Conservation (phyloP, 2,113 vertebrate species). For the Dasypus novemcinctus region DNA sequence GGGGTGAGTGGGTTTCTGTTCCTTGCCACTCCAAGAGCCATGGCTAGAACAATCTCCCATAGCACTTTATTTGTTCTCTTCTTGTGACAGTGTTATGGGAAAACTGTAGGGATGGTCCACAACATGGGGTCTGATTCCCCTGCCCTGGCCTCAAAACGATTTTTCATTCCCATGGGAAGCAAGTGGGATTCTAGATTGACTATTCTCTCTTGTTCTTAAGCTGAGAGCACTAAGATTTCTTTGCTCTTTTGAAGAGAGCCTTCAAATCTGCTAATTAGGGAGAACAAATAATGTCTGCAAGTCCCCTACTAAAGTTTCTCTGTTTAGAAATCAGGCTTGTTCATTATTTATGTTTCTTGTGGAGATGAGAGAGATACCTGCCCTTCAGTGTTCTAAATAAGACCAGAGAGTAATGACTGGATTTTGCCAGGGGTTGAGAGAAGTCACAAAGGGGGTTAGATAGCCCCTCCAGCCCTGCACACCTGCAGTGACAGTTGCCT, state of each 20-base stretch:
- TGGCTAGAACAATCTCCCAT: neutral
- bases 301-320: neutral
- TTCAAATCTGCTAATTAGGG: neutral
- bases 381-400: neutral
- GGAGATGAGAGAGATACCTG: neutral
- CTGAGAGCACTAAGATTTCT: neutral
- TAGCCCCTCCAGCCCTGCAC: neutral
- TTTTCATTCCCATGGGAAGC: neutral
- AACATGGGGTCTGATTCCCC: neutral
- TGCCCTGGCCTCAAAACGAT: neutral
- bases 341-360: neutral
- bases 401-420: neutral
- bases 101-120: neutral
- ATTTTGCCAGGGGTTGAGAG: neutral
- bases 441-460: neutral
- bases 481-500: too few species aligned
- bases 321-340: conserved; percentile 11
- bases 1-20: neutral
- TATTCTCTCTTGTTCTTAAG: neutral
- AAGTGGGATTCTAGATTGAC: neutral
- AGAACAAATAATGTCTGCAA: neutral
- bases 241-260: neutral
- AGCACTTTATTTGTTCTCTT: neutral
- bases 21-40: neutral
- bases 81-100: neutral